Evolutionary conservation across 2,888 invertebrate genomes (phyloP), one percentile per base, ranked within the genome.

Genomic region (Temnothorax rugatulus): DNA sequence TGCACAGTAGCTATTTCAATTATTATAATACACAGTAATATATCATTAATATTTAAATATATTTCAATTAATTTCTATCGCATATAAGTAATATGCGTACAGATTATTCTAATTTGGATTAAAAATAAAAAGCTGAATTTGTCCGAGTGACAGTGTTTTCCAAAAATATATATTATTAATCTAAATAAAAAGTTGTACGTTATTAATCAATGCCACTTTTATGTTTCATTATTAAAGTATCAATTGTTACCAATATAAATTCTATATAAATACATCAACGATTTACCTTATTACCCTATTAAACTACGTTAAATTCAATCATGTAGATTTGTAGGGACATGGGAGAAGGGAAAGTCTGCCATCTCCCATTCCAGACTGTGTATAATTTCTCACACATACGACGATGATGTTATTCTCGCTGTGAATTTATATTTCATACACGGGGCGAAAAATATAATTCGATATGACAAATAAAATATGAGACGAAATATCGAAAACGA

Each of bases 381-480:
- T 21, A 44, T 29, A 13, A 68, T 29, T 77, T 44, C 29, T 76
- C 21, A 50, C 21, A 15, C 15, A 47, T 68, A 21, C 21, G 54
- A 41, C 18, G 3, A 59, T 52, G 15, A 50, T 8, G 50, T 52
- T 38, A 29, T 13, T 64, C 13, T 74, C 25, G 1, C 18, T 44
- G 54, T 25, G 3, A n/a, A n/a, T 54, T 66, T 29, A 66, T 29
- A 77, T 68, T 44, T 77, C 9, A 57, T 54, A 52, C 11, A n/a
- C 44, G 13, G 2, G n/a, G 3, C 0, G 1, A 54, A 41, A 54
- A 38, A 38, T 76, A 66, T 50, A 63, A 63, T 41, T 66, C 11
- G 29, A 13, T 41, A 52, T n/a, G 15, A 13, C 15, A 15, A 68
- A 68, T 57, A 77, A 54, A 54, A 57, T 69, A 57, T 77, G 44